phyloP scores from a whole-genome alignment of 2,797 vertebrate species.

The Pangasius krempfi region DNA sequence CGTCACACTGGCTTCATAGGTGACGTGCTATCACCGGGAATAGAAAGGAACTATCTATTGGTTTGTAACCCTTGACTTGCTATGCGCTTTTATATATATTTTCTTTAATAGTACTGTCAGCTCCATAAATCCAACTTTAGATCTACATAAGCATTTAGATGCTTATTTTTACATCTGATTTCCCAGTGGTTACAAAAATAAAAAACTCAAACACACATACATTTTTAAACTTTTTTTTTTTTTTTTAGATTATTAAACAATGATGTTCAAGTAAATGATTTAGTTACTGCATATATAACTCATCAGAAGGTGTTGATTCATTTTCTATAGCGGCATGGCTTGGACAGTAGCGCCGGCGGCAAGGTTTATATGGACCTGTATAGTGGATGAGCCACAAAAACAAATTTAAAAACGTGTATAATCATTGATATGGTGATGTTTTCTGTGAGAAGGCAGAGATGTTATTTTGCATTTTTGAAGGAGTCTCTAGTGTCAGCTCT shows the following conservation, averaged over 20 bases:
- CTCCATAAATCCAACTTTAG: background rate
- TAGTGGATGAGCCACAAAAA: background rate
- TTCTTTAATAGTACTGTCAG: background rate
- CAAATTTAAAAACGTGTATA: background rate
- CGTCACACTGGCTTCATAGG: constrained; percentile 53
- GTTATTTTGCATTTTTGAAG: background rate
- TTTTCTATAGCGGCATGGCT: background rate
- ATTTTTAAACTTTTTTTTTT: too few species aligned
- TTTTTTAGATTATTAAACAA: background rate
- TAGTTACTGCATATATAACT: background rate
- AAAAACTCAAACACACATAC: too few species aligned
- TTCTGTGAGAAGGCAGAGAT: background rate
- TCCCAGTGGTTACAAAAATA: background rate
- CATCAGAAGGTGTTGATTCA: background rate
- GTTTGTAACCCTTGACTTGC: background rate
- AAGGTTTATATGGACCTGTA: background rate
- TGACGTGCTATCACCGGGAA: constrained; percentile 38
- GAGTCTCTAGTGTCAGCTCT: background rate
- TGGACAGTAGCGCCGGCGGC: background rate
- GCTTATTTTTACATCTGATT: background rate
- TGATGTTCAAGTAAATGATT: background rate
- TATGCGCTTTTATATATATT: background rate
- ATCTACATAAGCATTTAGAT: background rate
- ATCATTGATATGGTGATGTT: background rate
- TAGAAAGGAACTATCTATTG: constrained; percentile 29